Conservation (phyloP, 2,113 vertebrate species). For the Plectropomus leopardus region DNA sequence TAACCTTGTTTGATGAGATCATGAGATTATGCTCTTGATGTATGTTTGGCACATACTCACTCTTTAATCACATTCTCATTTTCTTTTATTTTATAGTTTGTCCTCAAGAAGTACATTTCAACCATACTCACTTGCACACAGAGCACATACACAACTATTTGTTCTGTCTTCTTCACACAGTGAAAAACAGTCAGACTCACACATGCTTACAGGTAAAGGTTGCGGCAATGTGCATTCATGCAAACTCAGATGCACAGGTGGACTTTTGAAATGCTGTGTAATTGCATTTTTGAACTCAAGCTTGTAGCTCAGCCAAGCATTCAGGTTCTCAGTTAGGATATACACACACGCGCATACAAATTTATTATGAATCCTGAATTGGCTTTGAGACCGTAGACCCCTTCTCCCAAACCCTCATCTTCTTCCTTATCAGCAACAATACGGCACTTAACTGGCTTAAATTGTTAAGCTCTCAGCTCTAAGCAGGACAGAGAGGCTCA, state of each 20-base stretch:
- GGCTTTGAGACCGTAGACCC: background rate
- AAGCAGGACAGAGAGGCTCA: slow-evolving; percentile 43
- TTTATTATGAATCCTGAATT: slow-evolving; percentile 40
- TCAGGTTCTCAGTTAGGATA: slow-evolving; percentile 29
- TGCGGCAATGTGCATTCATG: slow-evolving; percentile 10
- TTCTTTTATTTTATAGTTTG: no score
- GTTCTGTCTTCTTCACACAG: background rate
- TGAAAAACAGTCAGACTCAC: slow-evolving; percentile 1
- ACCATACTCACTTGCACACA: background rate
- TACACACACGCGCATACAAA: slow-evolving; percentile 35
- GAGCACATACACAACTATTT: background rate
- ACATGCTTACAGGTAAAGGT: slow-evolving; percentile 8
- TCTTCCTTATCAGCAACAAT: slow-evolving; percentile 58
- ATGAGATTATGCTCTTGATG: background rate
- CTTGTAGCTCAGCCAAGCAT: slow-evolving; percentile 29
- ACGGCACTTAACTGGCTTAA: slow-evolving; percentile 57
- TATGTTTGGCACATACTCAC: background rate
- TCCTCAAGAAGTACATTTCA: background rate
- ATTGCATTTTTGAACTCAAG: slow-evolving; percentile 43
- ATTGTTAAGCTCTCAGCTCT: slow-evolving; percentile 53
- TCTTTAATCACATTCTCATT: background rate
- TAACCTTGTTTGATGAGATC: background rate
- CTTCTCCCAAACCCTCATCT: slow-evolving; percentile 49
- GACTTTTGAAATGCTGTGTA: slow-evolving; percentile 39
- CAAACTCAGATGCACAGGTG: slow-evolving; percentile 21